Percentiles rank a stretch among this genome's conserved stretches.
Evolutionary conservation across 2,888 invertebrate genomes (phyloP).

Genomic region (Gari tellinella): DNA sequence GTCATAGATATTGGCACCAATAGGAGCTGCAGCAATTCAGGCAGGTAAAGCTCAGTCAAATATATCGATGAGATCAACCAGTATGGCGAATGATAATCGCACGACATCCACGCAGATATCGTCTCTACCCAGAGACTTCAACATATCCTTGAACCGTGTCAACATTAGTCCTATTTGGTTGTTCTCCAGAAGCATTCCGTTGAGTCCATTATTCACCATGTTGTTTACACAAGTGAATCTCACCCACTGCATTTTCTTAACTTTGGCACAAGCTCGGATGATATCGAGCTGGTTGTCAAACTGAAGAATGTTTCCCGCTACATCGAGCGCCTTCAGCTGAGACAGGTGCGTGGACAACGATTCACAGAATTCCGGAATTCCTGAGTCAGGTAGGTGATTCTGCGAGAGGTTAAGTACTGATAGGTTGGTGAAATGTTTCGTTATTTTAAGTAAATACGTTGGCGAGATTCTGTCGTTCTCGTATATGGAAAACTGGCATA

Average conservation of each 20-base stretch:
- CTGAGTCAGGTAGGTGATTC: slow-evolving; percentile 69
- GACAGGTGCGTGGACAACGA: slow-evolving; percentile 49
- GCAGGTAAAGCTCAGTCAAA: slow-evolving; percentile 39
- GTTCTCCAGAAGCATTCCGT: slow-evolving; percentile 46
- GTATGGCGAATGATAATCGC: slow-evolving; percentile 64
- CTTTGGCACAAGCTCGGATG: slow-evolving; percentile 63
- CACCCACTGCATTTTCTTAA: slow-evolving; percentile 67
- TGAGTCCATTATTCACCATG: slow-evolving; percentile 43
- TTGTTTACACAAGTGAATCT: slow-evolving; percentile 62
- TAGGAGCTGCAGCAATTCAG: too few relatives aligned
- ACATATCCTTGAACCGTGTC: slow-evolving; percentile 43
- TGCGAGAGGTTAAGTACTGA: slow-evolving; percentile 72
- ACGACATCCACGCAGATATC: slow-evolving; percentile 68
- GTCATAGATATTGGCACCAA: too few relatives aligned
- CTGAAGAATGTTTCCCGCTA: slow-evolving; percentile 72
- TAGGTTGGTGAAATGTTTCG: slow-evolving; percentile 68
- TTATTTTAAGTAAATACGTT: slow-evolving; percentile 62
- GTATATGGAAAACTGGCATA: slow-evolving; percentile 74
- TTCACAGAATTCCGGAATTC: slow-evolving; percentile 65
- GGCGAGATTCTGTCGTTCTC: slow-evolving; percentile 71
- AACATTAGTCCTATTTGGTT: slow-evolving; percentile 50
- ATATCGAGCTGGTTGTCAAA: slow-evolving; percentile 65
- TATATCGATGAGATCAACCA: slow-evolving; percentile 67
- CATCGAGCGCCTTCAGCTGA: slow-evolving; percentile 67
- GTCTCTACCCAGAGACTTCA: slow-evolving; percentile 56